A percentile compares a stretch with the other conserved stretches of the same genome.
phyloP scores from a whole-genome alignment of 2,797 vertebrate genomes.

The Chiroxiphia lanceolata region DNA sequence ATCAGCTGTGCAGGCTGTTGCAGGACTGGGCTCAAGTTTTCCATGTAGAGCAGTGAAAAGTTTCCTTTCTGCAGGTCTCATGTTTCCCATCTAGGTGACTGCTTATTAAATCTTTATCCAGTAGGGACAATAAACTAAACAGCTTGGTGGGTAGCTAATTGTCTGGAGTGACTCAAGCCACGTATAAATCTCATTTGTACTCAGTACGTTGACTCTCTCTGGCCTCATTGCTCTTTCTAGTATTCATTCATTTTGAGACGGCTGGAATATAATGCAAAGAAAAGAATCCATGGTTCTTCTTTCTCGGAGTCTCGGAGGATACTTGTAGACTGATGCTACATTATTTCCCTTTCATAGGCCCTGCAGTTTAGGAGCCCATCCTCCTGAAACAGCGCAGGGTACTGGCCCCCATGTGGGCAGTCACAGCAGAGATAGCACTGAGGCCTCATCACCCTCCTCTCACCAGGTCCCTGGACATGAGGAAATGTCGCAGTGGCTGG shows the following conservation, averaged over 20 bases:
- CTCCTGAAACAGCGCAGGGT: not conserved
- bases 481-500: not conserved
- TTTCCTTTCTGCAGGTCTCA: conserved; percentile 41
- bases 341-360: not conserved
- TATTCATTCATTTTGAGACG: not conserved
- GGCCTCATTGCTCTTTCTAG: not conserved
- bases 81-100: conserved; percentile 51
- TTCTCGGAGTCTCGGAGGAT: not conserved
- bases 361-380: not conserved
- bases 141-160: conserved; percentile 54
- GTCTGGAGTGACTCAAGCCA: conserved; percentile 60
- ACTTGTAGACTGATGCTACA: not conserved
- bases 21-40: conserved; percentile 10
- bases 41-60: not conserved
- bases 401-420: not conserved
- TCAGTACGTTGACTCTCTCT: conserved; percentile 16
- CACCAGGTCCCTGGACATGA: not conserved
- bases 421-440: not conserved
- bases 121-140: conserved; percentile 49
- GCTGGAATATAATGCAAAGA: not conserved
- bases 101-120: conserved; percentile 57
- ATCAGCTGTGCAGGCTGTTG: not conserved
- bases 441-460: not conserved
- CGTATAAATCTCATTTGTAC: conserved; percentile 43
- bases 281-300: not conserved